Base-by-base conservation (phyloP, 2,113 vertebrate species). In the Scartelaos histophorus region DNA sequence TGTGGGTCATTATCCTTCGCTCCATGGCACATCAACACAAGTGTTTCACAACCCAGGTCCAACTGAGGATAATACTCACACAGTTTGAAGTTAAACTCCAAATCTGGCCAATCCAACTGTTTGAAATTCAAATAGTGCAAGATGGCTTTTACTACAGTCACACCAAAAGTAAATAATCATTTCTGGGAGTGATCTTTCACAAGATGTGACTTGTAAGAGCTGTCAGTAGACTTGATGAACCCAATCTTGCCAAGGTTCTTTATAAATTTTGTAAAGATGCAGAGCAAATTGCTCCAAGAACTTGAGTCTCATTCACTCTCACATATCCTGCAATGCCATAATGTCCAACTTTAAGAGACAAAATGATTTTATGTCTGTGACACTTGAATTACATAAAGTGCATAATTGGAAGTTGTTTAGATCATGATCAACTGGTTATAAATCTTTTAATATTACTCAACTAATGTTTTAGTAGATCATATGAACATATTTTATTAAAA, bases 21-120 rank as follows among this genome's bases (percentile, higher is more conserved):
- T 78, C 76, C 75, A 74, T 47, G 2, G 72, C 19, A 53, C 17
- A 2, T 19, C 17, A 76, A 54, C 16, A 57, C 16, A 5, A 22
- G 49, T 5, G n/a, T 13, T 12, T 70, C 74, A 69, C 54, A 75
- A 19, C 0, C 16, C 10, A 53, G 60, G 15, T 67, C 67, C 49
- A 21, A 1, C 11, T 66, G 62, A 21, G 62, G 62, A 66, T 38
- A 35, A 7, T 34, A 19, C 2, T 3, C 1, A 9, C 53, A 21
- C 53, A 10, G 17, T 21, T 54, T 54, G 10, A 22, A 56, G 7
- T 22, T 22, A 12, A 24, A 6, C 53, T 56, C n/a, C 11, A 56
- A 22, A 56, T 56, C 19, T 1, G 3, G n/a, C 19, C 11, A 54
- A 10, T 21, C 53, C 2, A 0, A 56, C 19, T n/a, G 17, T 21